Evolutionary conservation across 2,888 invertebrate genomes (phyloP).

Genomic region (Phytoseiulus persimilis): DNA sequence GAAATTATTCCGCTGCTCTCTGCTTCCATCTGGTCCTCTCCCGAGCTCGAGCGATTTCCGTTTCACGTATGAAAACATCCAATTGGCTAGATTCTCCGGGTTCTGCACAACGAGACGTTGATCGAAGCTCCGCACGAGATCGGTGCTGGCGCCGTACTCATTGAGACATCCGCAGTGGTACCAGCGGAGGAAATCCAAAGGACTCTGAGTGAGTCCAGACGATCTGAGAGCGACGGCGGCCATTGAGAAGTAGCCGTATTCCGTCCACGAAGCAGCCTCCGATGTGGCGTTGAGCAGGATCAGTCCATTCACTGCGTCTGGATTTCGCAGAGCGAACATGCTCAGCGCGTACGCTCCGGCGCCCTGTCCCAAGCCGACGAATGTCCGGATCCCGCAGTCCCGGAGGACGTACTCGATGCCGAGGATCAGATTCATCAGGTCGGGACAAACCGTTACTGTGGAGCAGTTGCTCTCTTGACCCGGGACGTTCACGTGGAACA

Average conservation of each 20-base stretch:
- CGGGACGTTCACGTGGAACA: constrained; percentile 20
- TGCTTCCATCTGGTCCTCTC: neutral
- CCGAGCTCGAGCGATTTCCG: neutral
- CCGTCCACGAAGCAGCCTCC: neutral
- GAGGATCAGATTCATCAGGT: neutral
- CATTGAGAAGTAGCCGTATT: constrained; percentile 6
- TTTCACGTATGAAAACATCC: constrained; percentile 15
- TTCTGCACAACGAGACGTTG: neutral
- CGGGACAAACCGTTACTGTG: neutral
- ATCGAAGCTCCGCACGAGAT: neutral
- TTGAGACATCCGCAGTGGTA: constrained; percentile 29
- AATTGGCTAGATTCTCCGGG: constrained; percentile 11
- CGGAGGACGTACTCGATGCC: neutral
- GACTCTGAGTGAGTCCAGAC: constrained; percentile 10
- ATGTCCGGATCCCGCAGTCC: neutral
- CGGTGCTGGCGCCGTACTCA: neutral
- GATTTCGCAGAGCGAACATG: constrained; percentile 13
- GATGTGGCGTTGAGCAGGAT: constrained; percentile 8
- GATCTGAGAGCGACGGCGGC: neutral
- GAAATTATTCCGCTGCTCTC: neutral
- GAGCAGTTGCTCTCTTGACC: neutral
- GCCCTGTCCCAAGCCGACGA: constrained; percentile 8
- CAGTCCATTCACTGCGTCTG: neutral
- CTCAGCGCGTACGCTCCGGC: constrained; percentile 19
- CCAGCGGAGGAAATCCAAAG: constrained; percentile 28